Evolutionary conservation across 2,888 invertebrate species (phyloP).

Genomic region (Hemaris fuciformis): DNA sequence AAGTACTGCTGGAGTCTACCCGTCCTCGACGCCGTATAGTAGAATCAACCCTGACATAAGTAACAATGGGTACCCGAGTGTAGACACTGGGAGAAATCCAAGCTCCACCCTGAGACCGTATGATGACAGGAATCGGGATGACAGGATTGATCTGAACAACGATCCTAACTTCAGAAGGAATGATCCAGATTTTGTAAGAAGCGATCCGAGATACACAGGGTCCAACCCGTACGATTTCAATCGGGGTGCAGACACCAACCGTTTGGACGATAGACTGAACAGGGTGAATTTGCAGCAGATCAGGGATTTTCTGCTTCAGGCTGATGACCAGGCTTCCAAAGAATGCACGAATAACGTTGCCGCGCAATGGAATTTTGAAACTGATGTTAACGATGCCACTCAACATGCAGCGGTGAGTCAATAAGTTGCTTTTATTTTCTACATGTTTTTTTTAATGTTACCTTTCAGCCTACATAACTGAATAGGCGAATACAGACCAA

Average conservation of each 20-base stretch:
- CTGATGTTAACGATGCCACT: slow-evolving; percentile 90
- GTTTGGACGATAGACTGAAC: slow-evolving; percentile 67
- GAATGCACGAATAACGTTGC: slow-evolving; percentile 93
- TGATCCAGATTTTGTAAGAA: slow-evolving; percentile 77
- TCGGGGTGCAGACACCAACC: slow-evolving; percentile 57
- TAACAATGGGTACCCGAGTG: slow-evolving; percentile 69
- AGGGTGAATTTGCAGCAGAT: slow-evolving; percentile 72
- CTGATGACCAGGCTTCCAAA: slow-evolving; percentile 89
- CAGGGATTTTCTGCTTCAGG: slow-evolving; percentile 83
- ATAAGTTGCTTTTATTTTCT: slow-evolving; percentile 14
- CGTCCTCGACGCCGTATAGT: slow-evolving; percentile 62
- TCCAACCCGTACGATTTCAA: slow-evolving; percentile 71
- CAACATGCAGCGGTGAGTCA: slow-evolving; percentile 91
- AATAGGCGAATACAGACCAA: too few relatives aligned
- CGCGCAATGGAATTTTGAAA: slow-evolving; percentile 94
- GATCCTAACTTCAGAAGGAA: slow-evolving; percentile 72
- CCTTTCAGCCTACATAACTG: too few relatives aligned
- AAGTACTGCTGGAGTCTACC: slow-evolving; percentile 51
- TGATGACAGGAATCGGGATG: slow-evolving; percentile 64
- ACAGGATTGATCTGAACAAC: slow-evolving; percentile 70
- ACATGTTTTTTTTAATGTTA: background rate
- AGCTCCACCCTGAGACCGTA: slow-evolving; percentile 58
- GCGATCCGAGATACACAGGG: slow-evolving; percentile 69
- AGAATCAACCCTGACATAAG: slow-evolving; percentile 72
- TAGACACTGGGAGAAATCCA: slow-evolving; percentile 54